Evolutionary conservation across 2,113 vertebrate genomes (phyloP).

Genomic region (Emberiza fucata): DNA sequence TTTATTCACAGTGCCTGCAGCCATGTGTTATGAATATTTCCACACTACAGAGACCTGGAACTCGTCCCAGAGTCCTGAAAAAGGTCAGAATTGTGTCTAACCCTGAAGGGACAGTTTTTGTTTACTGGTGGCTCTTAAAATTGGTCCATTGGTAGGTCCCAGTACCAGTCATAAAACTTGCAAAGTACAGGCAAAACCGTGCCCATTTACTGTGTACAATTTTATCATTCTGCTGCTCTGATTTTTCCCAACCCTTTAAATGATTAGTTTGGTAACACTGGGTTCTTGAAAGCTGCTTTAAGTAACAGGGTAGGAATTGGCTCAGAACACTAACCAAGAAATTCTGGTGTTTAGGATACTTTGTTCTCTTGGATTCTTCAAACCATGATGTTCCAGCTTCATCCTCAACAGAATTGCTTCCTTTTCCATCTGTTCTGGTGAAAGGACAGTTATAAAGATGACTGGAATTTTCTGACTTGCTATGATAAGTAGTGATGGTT

Average conservation of each 20-base stretch:
- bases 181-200: background rate
- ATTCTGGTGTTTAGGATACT: background rate
- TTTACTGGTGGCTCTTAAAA: background rate
- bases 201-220: rapidly evolving
- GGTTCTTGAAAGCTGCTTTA: background rate
- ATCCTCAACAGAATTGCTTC: background rate
- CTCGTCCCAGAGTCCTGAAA: rapidly evolving
- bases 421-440: background rate
- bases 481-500: background rate
- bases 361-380: background rate
- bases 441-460: background rate
- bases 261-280: background rate
- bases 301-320: background rate
- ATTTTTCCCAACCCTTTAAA: background rate
- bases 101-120: background rate
- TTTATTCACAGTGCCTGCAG: background rate
- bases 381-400: background rate
- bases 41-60: background rate
- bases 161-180: background rate
- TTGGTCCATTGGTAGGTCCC: rapidly evolving
- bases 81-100: background rate
- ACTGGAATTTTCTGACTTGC: background rate
- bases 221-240: background rate
- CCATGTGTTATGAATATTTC: rapidly evolving
- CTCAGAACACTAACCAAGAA: background rate